Percentiles rank a stretch among this genome's conserved stretches.
Evolutionary conservation across 2,888 invertebrate genomes (phyloP).

Genomic region (Adineta ricciae): DNA sequence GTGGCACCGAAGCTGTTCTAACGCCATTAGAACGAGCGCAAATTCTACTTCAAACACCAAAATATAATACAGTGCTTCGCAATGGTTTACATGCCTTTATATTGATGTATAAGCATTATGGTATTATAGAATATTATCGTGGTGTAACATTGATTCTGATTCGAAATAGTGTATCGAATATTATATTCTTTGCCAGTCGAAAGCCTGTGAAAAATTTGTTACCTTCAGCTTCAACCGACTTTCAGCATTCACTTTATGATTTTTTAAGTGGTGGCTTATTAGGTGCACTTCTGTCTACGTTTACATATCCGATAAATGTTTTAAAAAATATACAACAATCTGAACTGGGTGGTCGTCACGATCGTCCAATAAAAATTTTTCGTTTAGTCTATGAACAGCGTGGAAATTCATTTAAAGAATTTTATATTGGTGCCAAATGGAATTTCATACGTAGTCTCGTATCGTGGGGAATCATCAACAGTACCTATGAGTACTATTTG

Average conservation of each 20-base stretch:
- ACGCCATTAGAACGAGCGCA: constrained; percentile 85
- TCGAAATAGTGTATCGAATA: constrained; percentile 84
- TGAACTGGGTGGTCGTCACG: constrained; percentile 59
- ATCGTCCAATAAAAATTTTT: background rate
- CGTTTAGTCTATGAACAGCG: background rate
- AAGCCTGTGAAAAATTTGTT: constrained; percentile 54
- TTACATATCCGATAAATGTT: constrained; percentile 92
- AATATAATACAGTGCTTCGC: constrained; percentile 64
- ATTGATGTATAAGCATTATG: constrained; percentile 58
- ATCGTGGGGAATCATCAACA: constrained; percentile 96
- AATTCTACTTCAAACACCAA: constrained; percentile 65
- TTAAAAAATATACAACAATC: constrained; percentile 89
- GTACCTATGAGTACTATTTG: constrained; percentile 66
- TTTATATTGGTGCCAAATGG: constrained; percentile 16
- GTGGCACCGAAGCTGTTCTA: constrained; percentile 71
- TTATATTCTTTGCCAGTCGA: constrained; percentile 79
- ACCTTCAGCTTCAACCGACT: constrained; percentile 39
- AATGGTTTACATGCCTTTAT: constrained; percentile 73
- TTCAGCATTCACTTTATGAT: constrained; percentile 40
- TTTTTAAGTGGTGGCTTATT: constrained; percentile 77
- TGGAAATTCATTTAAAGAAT: background rate
- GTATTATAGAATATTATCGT: constrained; percentile 78
- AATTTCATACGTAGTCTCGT: constrained; percentile 75
- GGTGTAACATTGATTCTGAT: constrained; percentile 76
- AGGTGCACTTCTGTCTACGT: constrained; percentile 79